These are phyloP conservation scores for Aegithalos caudatus DNA, from an alignment of 2,113 vertebrate genomes.

Conservation along the genomic window DNA sequence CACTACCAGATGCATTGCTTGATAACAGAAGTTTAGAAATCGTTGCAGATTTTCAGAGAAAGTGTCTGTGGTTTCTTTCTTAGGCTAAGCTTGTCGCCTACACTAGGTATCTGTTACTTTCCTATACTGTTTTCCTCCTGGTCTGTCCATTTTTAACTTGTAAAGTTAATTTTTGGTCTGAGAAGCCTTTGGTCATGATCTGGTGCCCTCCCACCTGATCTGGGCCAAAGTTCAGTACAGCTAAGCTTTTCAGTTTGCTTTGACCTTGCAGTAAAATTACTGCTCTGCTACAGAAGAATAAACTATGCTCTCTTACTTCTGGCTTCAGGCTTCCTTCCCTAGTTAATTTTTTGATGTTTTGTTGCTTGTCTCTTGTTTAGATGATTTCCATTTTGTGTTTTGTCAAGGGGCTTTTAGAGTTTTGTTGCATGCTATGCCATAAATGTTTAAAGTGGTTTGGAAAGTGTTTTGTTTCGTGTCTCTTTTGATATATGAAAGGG, in stretches of 20 bases:
- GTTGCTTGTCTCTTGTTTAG: not conserved
- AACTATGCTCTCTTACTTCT: not conserved
- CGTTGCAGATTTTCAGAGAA: not conserved
- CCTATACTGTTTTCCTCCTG: not conserved
- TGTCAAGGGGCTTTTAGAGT: accelerated
- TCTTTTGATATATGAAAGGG: not conserved
- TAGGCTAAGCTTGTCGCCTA: not conserved
- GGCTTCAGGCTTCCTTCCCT: not conserved
- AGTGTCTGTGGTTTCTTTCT: accelerated
- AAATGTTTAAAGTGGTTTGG: not conserved
- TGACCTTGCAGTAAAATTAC: not conserved
- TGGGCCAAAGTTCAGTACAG: not conserved
- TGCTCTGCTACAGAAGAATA: not conserved
- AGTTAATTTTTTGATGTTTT: not conserved
- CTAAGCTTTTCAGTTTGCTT: not conserved
- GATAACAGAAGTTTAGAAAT: not conserved
- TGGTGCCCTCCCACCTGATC: not conserved
- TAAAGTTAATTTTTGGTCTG: not conserved
- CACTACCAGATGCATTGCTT: not conserved
- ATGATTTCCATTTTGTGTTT: not conserved
- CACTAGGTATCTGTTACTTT: not conserved
- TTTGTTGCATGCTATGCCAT: not conserved
- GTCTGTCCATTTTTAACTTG: not conserved
- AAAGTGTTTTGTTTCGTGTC: not conserved
- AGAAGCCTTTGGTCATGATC: not conserved